phyloP scores from a whole-genome alignment of 1,140 invertebrate species.

The Dendrolimus kikuchii region DNA sequence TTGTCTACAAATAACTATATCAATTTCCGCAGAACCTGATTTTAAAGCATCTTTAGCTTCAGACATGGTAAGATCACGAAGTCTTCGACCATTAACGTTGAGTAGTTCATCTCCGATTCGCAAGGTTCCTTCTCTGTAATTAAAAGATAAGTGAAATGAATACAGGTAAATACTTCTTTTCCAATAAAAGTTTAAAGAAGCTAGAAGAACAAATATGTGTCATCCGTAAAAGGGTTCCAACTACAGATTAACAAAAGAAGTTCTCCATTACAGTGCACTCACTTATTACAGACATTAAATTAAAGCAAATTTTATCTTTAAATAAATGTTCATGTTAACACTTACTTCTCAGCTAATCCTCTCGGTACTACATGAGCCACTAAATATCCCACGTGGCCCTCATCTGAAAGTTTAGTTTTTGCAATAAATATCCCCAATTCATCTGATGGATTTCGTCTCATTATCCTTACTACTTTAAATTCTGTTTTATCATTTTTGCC shows the following conservation, averaged over 20 bases:
- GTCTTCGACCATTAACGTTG: constrained; percentile 84
- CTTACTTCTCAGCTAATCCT: constrained; percentile 84
- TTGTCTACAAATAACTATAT: constrained; percentile 79
- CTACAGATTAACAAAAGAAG: no score
- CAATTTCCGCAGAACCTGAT: constrained; percentile 78
- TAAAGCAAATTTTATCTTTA: background rate
- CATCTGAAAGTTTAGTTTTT: constrained; percentile 78
- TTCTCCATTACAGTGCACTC: no score
- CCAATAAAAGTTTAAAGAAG: constrained; percentile 5
- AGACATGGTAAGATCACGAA: constrained; percentile 82
- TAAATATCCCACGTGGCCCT: constrained; percentile 82
- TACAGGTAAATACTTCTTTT: constrained; percentile 11
- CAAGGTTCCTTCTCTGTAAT: constrained; percentile 81
- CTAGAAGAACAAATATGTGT: background rate
- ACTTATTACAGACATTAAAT: no score
- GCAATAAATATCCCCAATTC: constrained; percentile 90
- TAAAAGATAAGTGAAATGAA: constrained; percentile 15
- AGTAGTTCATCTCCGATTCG: constrained; percentile 87
- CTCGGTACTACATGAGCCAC: constrained; percentile 87
- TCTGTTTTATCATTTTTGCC: constrained; percentile 65
- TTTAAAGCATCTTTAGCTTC: constrained; percentile 83
- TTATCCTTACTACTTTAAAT: constrained; percentile 78
- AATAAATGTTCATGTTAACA: constrained; percentile 12
- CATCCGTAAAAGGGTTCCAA: no score
- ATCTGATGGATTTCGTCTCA: constrained; percentile 77